Evolutionary conservation across 2,888 invertebrate species (phyloP), one percentile per base, ranked within the genome.

Genomic region (Thelaira solivaga): DNA sequence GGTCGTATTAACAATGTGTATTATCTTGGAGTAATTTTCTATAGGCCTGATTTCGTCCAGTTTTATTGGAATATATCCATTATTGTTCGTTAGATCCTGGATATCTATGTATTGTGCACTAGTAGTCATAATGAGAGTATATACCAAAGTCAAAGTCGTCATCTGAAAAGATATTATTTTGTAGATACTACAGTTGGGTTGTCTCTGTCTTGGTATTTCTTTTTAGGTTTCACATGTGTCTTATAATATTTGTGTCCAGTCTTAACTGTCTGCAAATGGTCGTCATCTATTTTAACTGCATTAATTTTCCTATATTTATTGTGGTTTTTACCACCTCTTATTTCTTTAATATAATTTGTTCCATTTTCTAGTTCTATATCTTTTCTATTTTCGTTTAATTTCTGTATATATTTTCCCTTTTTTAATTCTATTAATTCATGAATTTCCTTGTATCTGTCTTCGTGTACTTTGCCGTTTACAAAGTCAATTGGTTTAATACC

Each of bases 401-500:
- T n/a, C n/a, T n/a, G n/a, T n/a, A n/a, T n/a, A n/a, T n/a, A n/a
- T n/a, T n/a, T n/a, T n/a, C n/a, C n/a, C n/a, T n/a, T n/a, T n/a
- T n/a, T n/a, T n/a, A n/a, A n/a, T n/a, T n/a, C 6, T 34, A 53
- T 53, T 18, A 53, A n/a, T 1, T 53, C 16, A 3, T 34, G 51
- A n/a, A 53, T 34, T 53, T 53, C 34, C 22, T 49, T 16, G 13
- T 76, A 81, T 69, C 71, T 75, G 13, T 49, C 31, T 51, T 67
- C 41, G 5, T 61, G 34, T 8, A 80, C 73, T 49, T 65, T 75
- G 8, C 76, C 78, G 8, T 69, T 74, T 6, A 71, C 10, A 45
- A 82, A 82, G 13, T 81, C 81, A 7, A 80, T 80, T n/a, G 76
- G 80, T 61, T 75, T 74, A 26, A 13, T 62, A n/a, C 73, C 62